Percentiles rank a stretch among this genome's conserved stretches.
Conservation (phyloP, 64 coral and sea anemone species). For the Pocillopora verrucosa region DNA sequence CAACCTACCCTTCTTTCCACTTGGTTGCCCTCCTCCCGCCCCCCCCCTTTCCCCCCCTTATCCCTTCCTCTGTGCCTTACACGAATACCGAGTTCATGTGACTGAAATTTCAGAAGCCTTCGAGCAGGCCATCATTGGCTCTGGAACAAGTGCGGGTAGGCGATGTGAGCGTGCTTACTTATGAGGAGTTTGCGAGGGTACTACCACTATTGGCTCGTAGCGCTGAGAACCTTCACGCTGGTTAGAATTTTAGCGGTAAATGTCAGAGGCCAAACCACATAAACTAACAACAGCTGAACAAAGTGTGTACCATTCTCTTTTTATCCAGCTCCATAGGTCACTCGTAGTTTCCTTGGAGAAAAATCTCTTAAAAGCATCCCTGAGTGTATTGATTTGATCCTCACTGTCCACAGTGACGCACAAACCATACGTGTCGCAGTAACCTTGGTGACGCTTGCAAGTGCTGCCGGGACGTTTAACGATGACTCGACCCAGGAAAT, state of each 20-base stretch:
- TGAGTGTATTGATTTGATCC: constrained; percentile 45
- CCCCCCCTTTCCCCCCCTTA: no score
- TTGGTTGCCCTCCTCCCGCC: no score
- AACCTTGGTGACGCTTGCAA: constrained; percentile 63
- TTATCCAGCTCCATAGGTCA: constrained; percentile 39
- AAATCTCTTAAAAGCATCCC: constrained; percentile 65
- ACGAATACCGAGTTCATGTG: no score
- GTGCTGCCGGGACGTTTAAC: constrained; percentile 37
- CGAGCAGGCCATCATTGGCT: no score
- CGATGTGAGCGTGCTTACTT: no score
- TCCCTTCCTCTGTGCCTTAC: no score
- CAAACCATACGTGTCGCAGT: constrained; percentile 57
- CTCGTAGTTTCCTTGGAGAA: constrained; percentile 43
- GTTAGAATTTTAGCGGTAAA: neutral
- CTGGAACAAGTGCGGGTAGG: no score
- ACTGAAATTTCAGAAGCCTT: no score
- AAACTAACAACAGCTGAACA: neutral
- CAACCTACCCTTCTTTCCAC: no score
- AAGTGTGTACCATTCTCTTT: constrained; percentile 46
- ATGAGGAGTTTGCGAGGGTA: no score
- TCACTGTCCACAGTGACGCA: constrained; percentile 73
- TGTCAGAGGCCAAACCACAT: neutral
- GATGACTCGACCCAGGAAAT: constrained; percentile 21
- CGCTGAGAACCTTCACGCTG: neutral
- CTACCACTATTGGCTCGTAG: no score